Percentiles rank a stretch among this genome's conserved stretches.
phyloP scores from a whole-genome alignment of 2,797 vertebrate species.

The Bradypodion pumilum region DNA sequence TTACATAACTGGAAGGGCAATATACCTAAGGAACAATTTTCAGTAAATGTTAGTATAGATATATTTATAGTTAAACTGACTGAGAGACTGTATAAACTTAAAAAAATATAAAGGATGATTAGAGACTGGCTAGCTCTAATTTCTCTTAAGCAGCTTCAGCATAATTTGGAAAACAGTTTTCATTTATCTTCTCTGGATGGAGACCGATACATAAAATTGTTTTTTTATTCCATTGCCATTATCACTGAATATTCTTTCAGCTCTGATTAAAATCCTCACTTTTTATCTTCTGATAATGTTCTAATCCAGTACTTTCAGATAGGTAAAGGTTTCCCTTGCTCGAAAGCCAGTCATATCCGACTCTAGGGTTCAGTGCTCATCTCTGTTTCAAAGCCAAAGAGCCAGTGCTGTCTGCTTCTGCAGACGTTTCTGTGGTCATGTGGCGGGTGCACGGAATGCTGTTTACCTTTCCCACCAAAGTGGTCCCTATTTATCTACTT shows the following conservation, averaged over 20 bases:
- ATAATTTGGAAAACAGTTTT: not conserved
- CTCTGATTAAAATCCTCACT: constrained; percentile 1
- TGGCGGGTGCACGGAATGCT: no score
- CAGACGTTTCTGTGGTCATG: no score
- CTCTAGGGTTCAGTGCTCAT: no score
- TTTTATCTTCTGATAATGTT: constrained; percentile 6
- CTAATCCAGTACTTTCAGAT: constrained; percentile 15
- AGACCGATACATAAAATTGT: not conserved
- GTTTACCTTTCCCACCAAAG: no score
- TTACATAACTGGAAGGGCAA: constrained; percentile 13
- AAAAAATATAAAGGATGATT: not conserved
- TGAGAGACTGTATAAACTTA: constrained; percentile 3
- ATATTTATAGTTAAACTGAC: not conserved
- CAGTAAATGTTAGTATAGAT: not conserved
- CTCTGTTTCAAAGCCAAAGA: no score
- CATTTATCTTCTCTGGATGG: not conserved
- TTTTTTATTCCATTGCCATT: not conserved
- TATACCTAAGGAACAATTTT: not conserved
- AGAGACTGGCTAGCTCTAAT: not conserved
- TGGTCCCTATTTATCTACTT: no score
- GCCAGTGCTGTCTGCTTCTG: no score
- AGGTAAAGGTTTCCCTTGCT: no score
- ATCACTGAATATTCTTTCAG: not conserved
- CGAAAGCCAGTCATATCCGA: no score
- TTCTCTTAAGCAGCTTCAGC: not conserved